These are phyloP conservation scores for Lasioglossum zephyrum DNA, from an alignment of 2,888 invertebrate genomes.

Conservation along the genomic window DNA sequence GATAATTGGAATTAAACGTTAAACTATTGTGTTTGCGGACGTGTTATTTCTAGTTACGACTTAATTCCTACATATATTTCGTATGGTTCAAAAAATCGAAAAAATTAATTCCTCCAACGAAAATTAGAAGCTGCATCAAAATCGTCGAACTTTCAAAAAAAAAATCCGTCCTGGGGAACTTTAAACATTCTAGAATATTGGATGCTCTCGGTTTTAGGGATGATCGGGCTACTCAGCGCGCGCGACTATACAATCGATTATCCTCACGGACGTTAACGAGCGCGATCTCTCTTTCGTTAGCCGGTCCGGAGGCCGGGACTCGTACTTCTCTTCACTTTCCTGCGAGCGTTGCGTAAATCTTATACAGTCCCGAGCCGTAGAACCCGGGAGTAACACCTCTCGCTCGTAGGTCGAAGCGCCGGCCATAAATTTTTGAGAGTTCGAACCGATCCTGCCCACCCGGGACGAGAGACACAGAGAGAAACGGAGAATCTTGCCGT, in stretches of 20 bases:
- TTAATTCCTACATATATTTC: too few relatives aligned
- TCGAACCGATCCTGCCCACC: constrained; percentile 78
- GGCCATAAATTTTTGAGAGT: constrained; percentile 80
- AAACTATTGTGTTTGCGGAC: too few relatives aligned
- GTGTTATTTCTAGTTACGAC: too few relatives aligned
- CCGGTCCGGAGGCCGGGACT: constrained; percentile 44
- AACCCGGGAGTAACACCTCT: constrained; percentile 73
- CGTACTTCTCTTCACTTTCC: constrained; percentile 59
- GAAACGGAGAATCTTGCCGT: constrained; percentile 73
- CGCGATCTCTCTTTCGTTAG: constrained; percentile 74
- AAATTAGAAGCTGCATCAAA: neutral
- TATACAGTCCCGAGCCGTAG: constrained; percentile 66
- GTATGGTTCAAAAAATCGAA: too few relatives aligned
- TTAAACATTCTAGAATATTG: neutral
- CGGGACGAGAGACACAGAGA: constrained; percentile 68
- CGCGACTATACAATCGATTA: constrained; percentile 67
- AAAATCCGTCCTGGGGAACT: neutral
- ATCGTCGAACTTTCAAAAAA: neutral
- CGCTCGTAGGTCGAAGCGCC: constrained; percentile 79
- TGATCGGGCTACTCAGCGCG: constrained; percentile 35
- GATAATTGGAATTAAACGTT: too few relatives aligned
- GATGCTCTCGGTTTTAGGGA: neutral
- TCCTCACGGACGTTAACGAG: constrained; percentile 70
- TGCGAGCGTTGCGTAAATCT: constrained; percentile 72
- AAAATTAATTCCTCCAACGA: neutral